A percentile compares a stretch with the other conserved stretches of the same genome.
These are phyloP conservation scores for Suillia variegata DNA, from an alignment of 2,888 invertebrate species.

Conservation along the genomic window DNA sequence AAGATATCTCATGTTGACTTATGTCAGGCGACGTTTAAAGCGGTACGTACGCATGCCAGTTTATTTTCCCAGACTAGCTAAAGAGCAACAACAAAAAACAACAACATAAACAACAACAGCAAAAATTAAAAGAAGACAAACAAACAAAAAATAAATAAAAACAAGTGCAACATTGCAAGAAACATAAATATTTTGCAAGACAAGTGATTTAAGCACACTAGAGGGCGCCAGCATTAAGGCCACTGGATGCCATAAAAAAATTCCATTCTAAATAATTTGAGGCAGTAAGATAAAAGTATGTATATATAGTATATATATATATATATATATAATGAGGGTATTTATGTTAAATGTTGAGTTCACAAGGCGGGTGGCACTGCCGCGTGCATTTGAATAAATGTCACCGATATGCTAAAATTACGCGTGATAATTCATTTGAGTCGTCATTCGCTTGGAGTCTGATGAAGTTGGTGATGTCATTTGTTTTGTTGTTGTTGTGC, in stretches of 20 bases:
- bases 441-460: not conserved
- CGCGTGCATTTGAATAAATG: slow-evolving; percentile 19
- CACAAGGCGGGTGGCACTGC: slow-evolving; percentile 23
- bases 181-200: slow-evolving; percentile 11
- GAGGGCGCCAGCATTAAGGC: slow-evolving; percentile 7
- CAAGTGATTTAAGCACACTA: slow-evolving; percentile 9
- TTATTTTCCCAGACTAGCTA: slow-evolving; percentile 14
- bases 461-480: not conserved
- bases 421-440: not conserved
- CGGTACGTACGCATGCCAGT: not conserved
- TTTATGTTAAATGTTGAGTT: too few relatives aligned
- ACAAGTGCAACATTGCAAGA: not conserved
- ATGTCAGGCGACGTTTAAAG: slow-evolving; percentile 16
- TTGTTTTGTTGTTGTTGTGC: not conserved
- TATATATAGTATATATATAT: too few relatives aligned
- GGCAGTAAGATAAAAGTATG: too few relatives aligned
- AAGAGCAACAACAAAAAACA: not conserved
- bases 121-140: too few relatives aligned
- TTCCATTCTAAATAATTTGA: too few relatives aligned
- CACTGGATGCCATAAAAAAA: not conserved
- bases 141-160: too few relatives aligned
- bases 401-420: slow-evolving; percentile 21
- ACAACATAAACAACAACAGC: slow-evolving; percentile 7
- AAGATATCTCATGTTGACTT: slow-evolving; percentile 20
- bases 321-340: too few relatives aligned